Base-by-base conservation (phyloP, 2,888 invertebrate species). In the Lasius fuliginosus region DNA sequence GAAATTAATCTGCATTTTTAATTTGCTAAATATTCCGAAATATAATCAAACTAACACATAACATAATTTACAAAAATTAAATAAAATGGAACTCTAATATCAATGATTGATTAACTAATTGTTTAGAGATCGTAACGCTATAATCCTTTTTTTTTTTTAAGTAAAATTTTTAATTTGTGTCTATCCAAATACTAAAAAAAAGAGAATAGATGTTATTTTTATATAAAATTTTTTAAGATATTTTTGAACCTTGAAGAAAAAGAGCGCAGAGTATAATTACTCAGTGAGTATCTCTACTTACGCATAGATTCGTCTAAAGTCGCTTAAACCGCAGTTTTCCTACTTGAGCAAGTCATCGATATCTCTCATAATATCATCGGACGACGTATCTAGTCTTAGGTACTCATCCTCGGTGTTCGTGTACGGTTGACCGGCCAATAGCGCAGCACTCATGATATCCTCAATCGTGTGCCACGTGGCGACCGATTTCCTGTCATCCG, bases 311-410 rank as follows among this genome's bases (percentile, higher is more conserved):
- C n/a, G 49, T 18, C 11, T 68, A 56, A 77, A 27, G 40, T 46
- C 62, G 36, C 49, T 90, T 87, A 92, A 53, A 89, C 86, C 30
- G 85, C 83, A 62, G 15, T 83, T 83, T 68, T 92, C 91, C 64
- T 93, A 93, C 30, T 89, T 92, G 42, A 94, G 91, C n/a, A 94
- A 73, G 1, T 93, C 94, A 69, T 94, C 94, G 64, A 94, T 94
- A 77, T 94, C 94, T 84, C 93, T 93, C 30, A 94, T 90, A 49
- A 94, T 94, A 82, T 94, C 94, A 27, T 93, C 94, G 46, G 93
- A 92, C 4, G 89, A 90, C 11, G 91, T 87, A 60, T 94, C 94
- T 23, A 92, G 64, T 30, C 88, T 89, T 27, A 93, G 62, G 73
- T 91, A 91, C 18, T 93, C 93, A 3, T 79, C 79, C 68, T 90